These are phyloP conservation scores for Dioctria rufipes DNA, from an alignment of 2,888 invertebrate species.

Conservation along the genomic window DNA sequence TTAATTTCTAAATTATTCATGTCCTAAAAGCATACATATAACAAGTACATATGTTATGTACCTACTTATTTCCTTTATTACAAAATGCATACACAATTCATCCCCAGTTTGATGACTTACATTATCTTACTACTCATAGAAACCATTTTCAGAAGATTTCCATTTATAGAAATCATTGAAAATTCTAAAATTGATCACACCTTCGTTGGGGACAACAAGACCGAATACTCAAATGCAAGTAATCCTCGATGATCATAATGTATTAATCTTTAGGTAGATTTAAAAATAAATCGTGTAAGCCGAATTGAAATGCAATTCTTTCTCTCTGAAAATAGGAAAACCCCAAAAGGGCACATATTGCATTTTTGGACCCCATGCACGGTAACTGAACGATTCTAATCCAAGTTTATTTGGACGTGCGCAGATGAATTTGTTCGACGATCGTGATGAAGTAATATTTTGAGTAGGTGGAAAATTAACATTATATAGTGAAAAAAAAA, in stretches of 20 bases:
- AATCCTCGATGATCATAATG: neutral
- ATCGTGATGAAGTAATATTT: neutral
- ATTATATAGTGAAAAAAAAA: no score
- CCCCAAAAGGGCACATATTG: neutral
- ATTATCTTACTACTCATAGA: no score
- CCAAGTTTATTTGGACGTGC: neutral
- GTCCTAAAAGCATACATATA: no score
- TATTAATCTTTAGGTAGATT: neutral
- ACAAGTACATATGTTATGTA: no score
- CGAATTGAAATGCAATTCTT: slow-evolving; percentile 1
- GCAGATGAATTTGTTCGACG: neutral
- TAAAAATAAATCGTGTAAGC: neutral
- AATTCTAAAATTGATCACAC: slow-evolving; percentile 15
- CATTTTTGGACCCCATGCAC: slow-evolving; percentile 3
- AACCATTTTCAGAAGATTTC: no score
- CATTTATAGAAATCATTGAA: neutral
- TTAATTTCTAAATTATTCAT: no score
- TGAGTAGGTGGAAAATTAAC: neutral
- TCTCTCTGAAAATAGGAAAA: slow-evolving; percentile 6
- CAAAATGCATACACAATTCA: no score
- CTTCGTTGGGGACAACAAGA: slow-evolving; percentile 6
- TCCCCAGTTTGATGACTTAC: no score
- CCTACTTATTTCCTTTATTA: no score
- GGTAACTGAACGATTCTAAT: neutral
- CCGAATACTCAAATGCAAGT: neutral